Percentiles rank a stretch among this genome's conserved stretches.
Conservation (phyloP, 2,888 invertebrate species). For the Ormyrus nitidulus region DNA sequence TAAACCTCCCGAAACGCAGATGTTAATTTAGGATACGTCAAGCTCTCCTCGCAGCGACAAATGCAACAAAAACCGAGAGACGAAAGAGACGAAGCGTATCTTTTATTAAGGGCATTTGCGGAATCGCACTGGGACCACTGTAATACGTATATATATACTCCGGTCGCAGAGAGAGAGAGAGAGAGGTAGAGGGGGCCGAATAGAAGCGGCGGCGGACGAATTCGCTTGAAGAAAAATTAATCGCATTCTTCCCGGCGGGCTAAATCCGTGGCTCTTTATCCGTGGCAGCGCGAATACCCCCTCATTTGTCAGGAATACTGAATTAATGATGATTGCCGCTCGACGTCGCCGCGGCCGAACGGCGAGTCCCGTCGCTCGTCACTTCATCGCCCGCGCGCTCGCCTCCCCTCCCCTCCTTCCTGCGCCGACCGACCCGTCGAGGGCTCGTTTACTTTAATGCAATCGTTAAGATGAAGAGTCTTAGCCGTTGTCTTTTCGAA, state of each 20-base stretch:
- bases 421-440: constrained; percentile 26
- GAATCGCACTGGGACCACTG: constrained; percentile 37
- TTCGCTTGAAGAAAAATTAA: constrained; percentile 68
- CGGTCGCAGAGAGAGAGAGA: background rate
- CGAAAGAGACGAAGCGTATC: constrained; percentile 38
- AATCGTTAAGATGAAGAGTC: constrained; percentile 65
- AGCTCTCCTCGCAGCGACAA: background rate
- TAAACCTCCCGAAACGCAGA: no score
- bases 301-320: constrained; percentile 72
- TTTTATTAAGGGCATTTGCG: constrained; percentile 49
- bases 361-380: constrained; percentile 48
- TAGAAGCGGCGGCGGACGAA: constrained; percentile 14
- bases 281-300: constrained; percentile 69
- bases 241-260: constrained; percentile 68
- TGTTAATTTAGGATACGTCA: no score
- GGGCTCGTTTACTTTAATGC: constrained; percentile 71
- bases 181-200: no score
- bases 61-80: constrained; percentile 17
- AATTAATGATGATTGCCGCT: constrained; percentile 72
- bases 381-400: constrained; percentile 58
- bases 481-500: background rate
- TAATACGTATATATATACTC: constrained; percentile 18
- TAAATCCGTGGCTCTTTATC: constrained; percentile 71
- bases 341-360: constrained; percentile 63
- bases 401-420: background rate